These are phyloP conservation scores for Rutilus rutilus DNA, from an alignment of 2,113 vertebrate species.

Conservation along the genomic window DNA sequence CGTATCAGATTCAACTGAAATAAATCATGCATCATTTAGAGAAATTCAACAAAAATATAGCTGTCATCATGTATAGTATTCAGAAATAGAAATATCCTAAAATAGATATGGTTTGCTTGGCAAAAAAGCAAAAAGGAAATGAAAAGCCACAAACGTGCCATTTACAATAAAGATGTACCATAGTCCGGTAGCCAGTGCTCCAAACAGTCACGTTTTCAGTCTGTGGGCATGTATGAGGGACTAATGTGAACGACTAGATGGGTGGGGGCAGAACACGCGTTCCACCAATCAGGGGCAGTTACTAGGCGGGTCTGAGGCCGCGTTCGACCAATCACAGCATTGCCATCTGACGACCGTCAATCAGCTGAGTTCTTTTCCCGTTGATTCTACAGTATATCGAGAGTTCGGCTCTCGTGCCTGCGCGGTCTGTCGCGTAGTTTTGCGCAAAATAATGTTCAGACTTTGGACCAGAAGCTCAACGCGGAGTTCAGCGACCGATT, in stretches of 20 bases:
- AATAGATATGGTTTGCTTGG: neutral
- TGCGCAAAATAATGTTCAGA: conserved; percentile 38
- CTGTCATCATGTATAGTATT: neutral
- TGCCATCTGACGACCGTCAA: conserved; percentile 61
- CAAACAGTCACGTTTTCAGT: conserved; percentile 58
- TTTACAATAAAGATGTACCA: neutral
- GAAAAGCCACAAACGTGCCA: neutral
- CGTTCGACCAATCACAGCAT: conserved; percentile 49
- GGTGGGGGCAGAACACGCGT: neutral
- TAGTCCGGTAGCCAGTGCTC: neutral
- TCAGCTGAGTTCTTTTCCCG: conserved; percentile 57
- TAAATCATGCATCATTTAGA: neutral
- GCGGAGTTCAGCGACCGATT: neutral
- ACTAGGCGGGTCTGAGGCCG: conserved; percentile 55
- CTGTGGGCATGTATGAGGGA: conserved; percentile 33
- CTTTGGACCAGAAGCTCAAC: conserved; percentile 32
- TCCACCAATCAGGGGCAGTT: conserved; percentile 58
- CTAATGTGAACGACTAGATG: conserved; percentile 18
- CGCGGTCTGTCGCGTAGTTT: conserved; percentile 12
- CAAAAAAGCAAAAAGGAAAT: neutral
- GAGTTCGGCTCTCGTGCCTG: conserved; percentile 14
- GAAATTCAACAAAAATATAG: neutral
- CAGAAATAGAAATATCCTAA: no score
- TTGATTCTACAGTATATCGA: conserved; percentile 52
- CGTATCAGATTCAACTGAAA: neutral